Evolutionary conservation across 1,140 invertebrate species (phyloP).

Genomic region (Caenorhabditis tropicalis): DNA sequence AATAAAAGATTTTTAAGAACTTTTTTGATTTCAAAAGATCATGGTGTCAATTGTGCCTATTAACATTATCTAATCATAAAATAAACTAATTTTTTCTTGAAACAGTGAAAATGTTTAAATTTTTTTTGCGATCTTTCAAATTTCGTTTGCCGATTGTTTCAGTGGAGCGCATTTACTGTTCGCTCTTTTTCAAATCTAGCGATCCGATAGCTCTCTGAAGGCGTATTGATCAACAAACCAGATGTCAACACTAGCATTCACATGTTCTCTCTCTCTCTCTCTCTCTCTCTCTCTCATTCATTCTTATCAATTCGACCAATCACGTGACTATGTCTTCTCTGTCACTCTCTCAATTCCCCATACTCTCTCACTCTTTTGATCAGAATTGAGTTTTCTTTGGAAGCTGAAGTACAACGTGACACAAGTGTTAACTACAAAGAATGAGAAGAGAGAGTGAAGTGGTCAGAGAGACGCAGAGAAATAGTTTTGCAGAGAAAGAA

Average conservation of each 20-base stretch:
- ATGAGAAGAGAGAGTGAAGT: no score
- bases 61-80: no score
- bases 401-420: neutral
- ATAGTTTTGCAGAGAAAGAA: no score
- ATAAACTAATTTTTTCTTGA: neutral
- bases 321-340: conserved; percentile 18
- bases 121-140: neutral
- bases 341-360: neutral
- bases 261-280: neutral
- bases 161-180: no score
- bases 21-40: no score
- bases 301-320: neutral
- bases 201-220: neutral
- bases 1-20: no score
- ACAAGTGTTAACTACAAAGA: no score
- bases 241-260: neutral
- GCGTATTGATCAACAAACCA: neutral
- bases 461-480: no score
- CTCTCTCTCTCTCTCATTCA: no score
- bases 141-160: no score
- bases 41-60: no score
- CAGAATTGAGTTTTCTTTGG: neutral
- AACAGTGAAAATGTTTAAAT: neutral
- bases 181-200: no score
- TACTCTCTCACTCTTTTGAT: neutral